Conservation (phyloP, 2,888 invertebrate genomes). For the Capitulum mitella region DNA sequence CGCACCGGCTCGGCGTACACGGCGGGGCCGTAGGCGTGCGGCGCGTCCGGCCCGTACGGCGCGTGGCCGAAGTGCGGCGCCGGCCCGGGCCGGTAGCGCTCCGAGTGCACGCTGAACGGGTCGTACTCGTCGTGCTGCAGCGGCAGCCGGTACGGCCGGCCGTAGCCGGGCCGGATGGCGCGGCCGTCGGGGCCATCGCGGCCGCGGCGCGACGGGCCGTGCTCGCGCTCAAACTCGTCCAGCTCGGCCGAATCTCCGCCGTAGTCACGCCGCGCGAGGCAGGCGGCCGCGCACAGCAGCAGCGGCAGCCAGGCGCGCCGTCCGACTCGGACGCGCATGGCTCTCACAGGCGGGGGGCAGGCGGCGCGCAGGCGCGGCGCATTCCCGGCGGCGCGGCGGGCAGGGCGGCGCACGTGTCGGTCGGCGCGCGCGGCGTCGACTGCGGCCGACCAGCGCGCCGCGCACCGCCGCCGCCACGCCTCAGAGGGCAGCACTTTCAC, state of each 20-base stretch:
- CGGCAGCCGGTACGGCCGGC: conserved; percentile 23
- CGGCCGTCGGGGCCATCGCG: not conserved
- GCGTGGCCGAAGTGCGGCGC: not conserved
- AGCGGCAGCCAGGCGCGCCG: not conserved
- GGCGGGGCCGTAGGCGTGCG: not conserved
- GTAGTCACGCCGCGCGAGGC: not conserved
- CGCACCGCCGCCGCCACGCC: not conserved
- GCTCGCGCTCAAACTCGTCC: not conserved
- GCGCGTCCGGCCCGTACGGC: not conserved
- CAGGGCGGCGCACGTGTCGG: not conserved
- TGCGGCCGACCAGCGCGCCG: not conserved
- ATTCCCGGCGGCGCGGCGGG: not conserved
- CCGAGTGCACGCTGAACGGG: not conserved
- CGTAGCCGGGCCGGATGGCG: conserved; percentile 11
- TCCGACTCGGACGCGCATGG: not conserved
- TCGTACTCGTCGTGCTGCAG: conserved; percentile 12
- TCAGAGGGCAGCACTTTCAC: conserved; percentile 12
- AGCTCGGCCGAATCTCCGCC: not conserved
- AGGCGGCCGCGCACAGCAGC: not conserved
- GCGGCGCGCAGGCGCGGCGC: not conserved
- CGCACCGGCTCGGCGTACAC: not conserved
- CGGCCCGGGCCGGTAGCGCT: not conserved
- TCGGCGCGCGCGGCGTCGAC: not conserved
- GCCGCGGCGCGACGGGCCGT: not conserved
- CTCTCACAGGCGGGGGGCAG: not conserved